These are phyloP conservation scores for Mesochorus sp. DNA, from an alignment of 2,888 invertebrate species.

Conservation along the genomic window DNA sequence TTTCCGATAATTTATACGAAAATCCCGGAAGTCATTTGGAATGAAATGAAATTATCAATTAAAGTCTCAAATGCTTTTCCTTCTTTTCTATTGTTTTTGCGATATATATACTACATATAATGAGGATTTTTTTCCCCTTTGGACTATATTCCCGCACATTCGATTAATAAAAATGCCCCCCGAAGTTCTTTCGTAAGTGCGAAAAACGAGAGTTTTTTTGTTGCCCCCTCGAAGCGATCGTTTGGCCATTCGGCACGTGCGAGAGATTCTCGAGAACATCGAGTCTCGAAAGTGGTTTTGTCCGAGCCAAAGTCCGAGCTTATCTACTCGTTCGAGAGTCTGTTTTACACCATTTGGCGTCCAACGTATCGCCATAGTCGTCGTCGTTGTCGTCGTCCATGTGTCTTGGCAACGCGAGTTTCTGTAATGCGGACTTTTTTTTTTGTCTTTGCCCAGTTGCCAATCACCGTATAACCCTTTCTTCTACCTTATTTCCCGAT, in stretches of 20 bases:
- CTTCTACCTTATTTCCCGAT: not conserved
- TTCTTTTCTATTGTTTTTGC: no score
- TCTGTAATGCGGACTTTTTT: not conserved
- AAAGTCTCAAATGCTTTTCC: no score
- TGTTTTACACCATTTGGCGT: not conserved
- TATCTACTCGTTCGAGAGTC: slow-evolving; percentile 21
- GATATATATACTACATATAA: no score
- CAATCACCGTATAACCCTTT: not conserved
- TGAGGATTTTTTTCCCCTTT: no score
- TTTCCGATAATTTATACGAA: no score
- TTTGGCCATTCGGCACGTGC: slow-evolving; percentile 45
- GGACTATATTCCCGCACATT: no score
- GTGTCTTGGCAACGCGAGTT: not conserved
- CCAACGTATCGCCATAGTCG: not conserved
- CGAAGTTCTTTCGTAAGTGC: slow-evolving; percentile 13
- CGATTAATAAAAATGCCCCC: slow-evolving; percentile 6
- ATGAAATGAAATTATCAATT: no score
- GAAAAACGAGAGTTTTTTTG: not conserved
- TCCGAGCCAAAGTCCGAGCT: slow-evolving; percentile 22
- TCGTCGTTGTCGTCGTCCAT: no score
- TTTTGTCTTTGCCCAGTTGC: not conserved
- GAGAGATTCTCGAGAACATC: slow-evolving; percentile 43
- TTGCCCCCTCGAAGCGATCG: not conserved
- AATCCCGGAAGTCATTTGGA: no score
- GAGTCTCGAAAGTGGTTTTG: slow-evolving; percentile 38